Conservation (phyloP, 1,140 invertebrate species). For the Brachionus calyciflorus region DNA sequence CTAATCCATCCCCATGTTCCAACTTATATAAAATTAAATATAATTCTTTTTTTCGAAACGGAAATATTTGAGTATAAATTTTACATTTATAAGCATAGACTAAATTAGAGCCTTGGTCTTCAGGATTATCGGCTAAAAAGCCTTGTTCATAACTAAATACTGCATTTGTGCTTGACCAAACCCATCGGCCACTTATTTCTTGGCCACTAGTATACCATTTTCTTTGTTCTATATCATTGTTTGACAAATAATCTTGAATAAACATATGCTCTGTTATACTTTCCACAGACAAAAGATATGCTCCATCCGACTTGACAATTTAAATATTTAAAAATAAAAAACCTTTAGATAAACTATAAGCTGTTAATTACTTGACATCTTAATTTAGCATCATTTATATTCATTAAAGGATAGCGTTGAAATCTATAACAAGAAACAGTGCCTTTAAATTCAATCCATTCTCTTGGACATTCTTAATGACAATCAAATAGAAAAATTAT, state of each 20-base stretch:
- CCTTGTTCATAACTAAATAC: constrained; percentile 45
- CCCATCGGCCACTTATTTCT: constrained; percentile 9
- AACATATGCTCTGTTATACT: constrained; percentile 40
- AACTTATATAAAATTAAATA: not conserved
- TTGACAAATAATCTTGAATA: constrained; percentile 40
- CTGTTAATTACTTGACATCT: not conserved
- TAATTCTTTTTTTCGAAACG: not conserved
- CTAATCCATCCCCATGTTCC: constrained; percentile 48
- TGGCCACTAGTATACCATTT: constrained; percentile 45
- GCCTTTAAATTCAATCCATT: constrained; percentile 38
- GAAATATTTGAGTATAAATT: too few species aligned
- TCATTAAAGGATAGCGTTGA: constrained; percentile 11
- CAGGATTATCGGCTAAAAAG: constrained; percentile 17
- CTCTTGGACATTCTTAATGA: constrained; percentile 45
- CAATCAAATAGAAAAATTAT: not conserved
- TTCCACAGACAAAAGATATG: constrained; percentile 34
- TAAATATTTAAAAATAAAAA: too few species aligned
- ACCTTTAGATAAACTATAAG: not conserved
- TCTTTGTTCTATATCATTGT: constrained; percentile 19
- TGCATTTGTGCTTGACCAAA: constrained; percentile 26
- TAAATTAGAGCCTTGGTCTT: constrained; percentile 20
- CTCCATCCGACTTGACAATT: constrained; percentile 19
- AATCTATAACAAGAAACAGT: constrained; percentile 44
- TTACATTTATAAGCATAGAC: constrained; percentile 46
- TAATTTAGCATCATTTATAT: constrained; percentile 16